Conservation (phyloP, 2,888 invertebrate genomes). For the Napeogenes sylphis region DNA sequence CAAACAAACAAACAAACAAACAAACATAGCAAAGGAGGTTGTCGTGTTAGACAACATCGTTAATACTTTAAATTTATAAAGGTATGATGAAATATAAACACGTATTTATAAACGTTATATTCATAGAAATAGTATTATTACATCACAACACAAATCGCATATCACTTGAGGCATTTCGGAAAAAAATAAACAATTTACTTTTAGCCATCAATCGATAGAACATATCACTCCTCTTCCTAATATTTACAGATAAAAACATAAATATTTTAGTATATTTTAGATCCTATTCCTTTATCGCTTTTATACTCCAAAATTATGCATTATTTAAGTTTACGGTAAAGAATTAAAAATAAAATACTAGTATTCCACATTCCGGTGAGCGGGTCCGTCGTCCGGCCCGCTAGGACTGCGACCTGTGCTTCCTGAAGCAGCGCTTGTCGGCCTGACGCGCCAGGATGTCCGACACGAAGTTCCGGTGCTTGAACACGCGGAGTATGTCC, state of each 20-base stretch:
- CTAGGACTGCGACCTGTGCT: conserved; percentile 86
- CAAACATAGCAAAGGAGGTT: no score
- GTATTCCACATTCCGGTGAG: no score
- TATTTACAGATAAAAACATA: conserved; percentile 30
- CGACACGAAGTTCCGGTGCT: conserved; percentile 91
- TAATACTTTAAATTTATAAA: not conserved
- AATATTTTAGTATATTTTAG: conserved; percentile 11
- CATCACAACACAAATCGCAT: conserved; percentile 56
- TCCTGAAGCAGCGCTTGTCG: conserved; percentile 94
- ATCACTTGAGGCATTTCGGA: conserved; percentile 56
- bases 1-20: no score
- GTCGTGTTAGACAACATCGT: no score
- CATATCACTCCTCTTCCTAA: conserved; percentile 32
- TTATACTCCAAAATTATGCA: not conserved
- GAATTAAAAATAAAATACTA: no score
- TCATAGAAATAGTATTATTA: conserved; percentile 46
- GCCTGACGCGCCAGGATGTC: conserved; percentile 94
- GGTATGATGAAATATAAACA: conserved; percentile 33
- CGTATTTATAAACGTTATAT: conserved; percentile 32
- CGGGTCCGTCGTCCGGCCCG: conserved; percentile 24
- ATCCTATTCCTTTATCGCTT: conserved; percentile 3
- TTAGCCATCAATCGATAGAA: conserved; percentile 22
- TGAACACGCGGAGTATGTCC: conserved; percentile 92
- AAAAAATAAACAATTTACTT: conserved; percentile 39
- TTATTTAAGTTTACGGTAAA: not conserved